Base-by-base conservation (phyloP, 2,113 vertebrate genomes). In the Colinus virginianus region DNA sequence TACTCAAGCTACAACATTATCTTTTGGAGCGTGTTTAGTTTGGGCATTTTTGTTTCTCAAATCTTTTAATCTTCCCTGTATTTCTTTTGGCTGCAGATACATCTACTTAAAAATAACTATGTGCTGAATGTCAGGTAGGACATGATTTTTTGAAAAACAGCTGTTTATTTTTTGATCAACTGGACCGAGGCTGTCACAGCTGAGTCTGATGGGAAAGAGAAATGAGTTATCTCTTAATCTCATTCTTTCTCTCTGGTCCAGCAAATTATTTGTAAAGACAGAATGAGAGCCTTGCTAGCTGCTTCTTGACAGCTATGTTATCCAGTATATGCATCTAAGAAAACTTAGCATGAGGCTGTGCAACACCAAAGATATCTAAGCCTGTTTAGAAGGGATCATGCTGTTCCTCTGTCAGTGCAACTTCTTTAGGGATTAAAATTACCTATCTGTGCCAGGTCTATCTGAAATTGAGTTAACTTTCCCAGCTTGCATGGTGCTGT, bases 401-500 rank as follows among this genome's bases (percentile, higher is more conserved):
- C 7, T 63, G 30, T 49, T 16, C 61, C 14, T 70, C 23, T 42
- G 56, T 38, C 42, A 45, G 1, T 8, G 5, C 21, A 3, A 48
- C 28, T 64, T 32, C 18, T 81, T 16, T 19, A 56, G 34, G 5
- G 43, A 58, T 67, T 40, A 34, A 14, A 7, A 7, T 36, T 46
- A 28, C 25, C 43, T 3, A 1, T 5, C 40, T 43, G 19, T 30
- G 32, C 40, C 13, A 6, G 19, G 28, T 43, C 28, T 81, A 51
- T 6, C 19, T 62, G 26, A 5, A 4, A 3, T 3, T 4, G 13
- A 79, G 11, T 38, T 79, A 38, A 21, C 36, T 71, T 86, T 59
- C 19, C 15, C 26, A 78, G 11, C 1, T 4, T 5, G 6, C 6
- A 4, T 2, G 71, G 28, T 13, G 19, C 30, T 3, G 6, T n/a